phyloP scores from a whole-genome alignment of 2,888 invertebrate species.

The Polia nebulosa region DNA sequence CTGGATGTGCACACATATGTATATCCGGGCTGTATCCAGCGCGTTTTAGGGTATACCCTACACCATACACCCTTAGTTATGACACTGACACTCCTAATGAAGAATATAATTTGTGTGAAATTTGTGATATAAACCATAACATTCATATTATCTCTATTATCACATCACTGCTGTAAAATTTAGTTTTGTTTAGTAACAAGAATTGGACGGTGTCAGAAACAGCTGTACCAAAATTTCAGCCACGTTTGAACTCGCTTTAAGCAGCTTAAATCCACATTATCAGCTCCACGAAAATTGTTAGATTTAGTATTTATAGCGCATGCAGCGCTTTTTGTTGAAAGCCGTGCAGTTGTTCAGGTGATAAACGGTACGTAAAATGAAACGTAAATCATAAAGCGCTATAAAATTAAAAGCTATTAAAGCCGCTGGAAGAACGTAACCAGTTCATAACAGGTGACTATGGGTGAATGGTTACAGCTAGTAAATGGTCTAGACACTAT shows the following conservation, averaged over 20 bases:
- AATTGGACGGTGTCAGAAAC: background rate
- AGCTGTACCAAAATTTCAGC: background rate
- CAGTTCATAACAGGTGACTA: conserved; percentile 58
- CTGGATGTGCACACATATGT: background rate
- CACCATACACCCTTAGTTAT: too few species aligned
- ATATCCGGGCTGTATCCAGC: background rate
- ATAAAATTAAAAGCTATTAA: conserved; percentile 76
- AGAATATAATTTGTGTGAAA: too few species aligned
- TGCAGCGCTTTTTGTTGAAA: conserved; percentile 70
- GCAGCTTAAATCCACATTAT: conserved; percentile 33
- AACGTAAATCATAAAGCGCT: conserved; percentile 78
- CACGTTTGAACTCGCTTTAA: conserved; percentile 34
- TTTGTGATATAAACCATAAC: too few species aligned
- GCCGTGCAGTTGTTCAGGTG: conserved; percentile 74
- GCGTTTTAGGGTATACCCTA: background rate
- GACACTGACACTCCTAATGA: too few species aligned
- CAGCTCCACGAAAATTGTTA: conserved; percentile 29
- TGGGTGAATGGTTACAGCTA: conserved; percentile 30
- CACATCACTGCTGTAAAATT: too few species aligned
- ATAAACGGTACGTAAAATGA: conserved; percentile 76
- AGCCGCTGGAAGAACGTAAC: conserved; percentile 58
- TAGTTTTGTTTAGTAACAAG: background rate
- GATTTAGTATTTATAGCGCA: conserved; percentile 54
- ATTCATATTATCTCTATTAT: too few species aligned
- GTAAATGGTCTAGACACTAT: conserved; percentile 27